phyloP scores from a whole-genome alignment of 2,113 vertebrate genomes.

The Toxotes jaculatrix region DNA sequence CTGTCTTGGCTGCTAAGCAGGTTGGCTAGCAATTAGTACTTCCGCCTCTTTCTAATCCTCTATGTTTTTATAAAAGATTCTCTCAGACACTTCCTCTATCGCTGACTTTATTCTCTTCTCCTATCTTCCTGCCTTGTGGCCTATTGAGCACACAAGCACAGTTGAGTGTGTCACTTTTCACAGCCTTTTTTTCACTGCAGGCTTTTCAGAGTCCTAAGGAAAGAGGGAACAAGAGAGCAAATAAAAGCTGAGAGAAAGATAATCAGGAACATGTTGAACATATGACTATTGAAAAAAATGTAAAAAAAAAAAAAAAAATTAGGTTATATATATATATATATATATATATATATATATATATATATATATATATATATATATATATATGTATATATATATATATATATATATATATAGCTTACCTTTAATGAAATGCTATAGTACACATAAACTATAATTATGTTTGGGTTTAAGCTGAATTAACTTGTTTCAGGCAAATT shows the following conservation, averaged over 20 bases:
- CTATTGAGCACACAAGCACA: not conserved
- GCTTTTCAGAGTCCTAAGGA: not conserved
- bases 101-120: conserved; percentile 10
- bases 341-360: too few relatives aligned
- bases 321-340: too few relatives aligned
- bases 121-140: not conserved
- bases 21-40: conserved; percentile 5
- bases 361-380: too few relatives aligned
- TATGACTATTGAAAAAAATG: not conserved
- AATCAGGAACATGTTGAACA: not conserved
- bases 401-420: too few relatives aligned
- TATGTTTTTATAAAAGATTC: conserved; percentile 4
- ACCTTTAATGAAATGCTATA: not conserved
- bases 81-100: not conserved
- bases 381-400: too few relatives aligned
- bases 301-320: not conserved
- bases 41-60: conserved; percentile 8
- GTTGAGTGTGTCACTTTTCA: not conserved
- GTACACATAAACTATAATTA: not conserved
- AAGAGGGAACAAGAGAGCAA: not conserved
- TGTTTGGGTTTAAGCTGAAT: not conserved
- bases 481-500: not conserved
- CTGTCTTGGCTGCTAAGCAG: conserved; percentile 3
- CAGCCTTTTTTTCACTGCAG: not conserved
- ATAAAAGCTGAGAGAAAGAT: not conserved